A percentile compares a stretch with the other conserved stretches of the same genome.
phyloP scores from a whole-genome alignment of 2,888 invertebrate species.

The Oscheius sp. region DNA sequence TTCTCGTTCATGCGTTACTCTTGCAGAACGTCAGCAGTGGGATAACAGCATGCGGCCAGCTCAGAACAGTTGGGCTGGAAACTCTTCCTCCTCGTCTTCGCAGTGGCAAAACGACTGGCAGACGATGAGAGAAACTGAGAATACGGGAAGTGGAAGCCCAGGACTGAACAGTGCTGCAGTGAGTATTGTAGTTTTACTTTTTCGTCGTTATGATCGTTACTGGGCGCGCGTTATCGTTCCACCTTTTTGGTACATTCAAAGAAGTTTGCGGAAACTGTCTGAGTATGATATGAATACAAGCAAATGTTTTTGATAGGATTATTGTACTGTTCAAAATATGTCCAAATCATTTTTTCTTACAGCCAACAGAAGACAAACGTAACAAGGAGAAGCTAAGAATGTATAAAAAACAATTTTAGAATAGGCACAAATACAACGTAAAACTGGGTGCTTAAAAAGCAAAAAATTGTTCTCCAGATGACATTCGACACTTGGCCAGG shows the following conservation, averaged over 20 bases:
- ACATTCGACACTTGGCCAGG: slow-evolving; percentile 24
- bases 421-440: too few relatives aligned
- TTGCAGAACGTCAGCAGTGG: slow-evolving; percentile 27
- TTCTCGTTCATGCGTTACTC: neutral
- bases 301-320: too few relatives aligned
- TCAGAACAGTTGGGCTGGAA: neutral
- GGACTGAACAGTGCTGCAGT: neutral
- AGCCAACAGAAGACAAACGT: too few relatives aligned
- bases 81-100: neutral
- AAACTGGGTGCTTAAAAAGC: neutral
- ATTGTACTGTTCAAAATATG: neutral
- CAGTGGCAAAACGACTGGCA: slow-evolving; percentile 32
- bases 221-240: too few relatives aligned
- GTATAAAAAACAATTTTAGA: too few relatives aligned
- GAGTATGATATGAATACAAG: too few relatives aligned
- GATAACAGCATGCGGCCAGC: slow-evolving; percentile 5
- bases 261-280: too few relatives aligned
- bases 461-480: neutral
- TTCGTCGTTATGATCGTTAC: too few relatives aligned
- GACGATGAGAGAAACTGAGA: slow-evolving; percentile 1
- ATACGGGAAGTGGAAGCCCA: slow-evolving; percentile 10
- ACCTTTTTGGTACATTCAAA: too few relatives aligned
- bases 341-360: neutral
- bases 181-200: neutral
- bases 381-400: too few relatives aligned